These are phyloP conservation scores for Leptinotarsa undecemlineata DNA, from an alignment of 1,140 invertebrate genomes.

Conservation along the genomic window DNA sequence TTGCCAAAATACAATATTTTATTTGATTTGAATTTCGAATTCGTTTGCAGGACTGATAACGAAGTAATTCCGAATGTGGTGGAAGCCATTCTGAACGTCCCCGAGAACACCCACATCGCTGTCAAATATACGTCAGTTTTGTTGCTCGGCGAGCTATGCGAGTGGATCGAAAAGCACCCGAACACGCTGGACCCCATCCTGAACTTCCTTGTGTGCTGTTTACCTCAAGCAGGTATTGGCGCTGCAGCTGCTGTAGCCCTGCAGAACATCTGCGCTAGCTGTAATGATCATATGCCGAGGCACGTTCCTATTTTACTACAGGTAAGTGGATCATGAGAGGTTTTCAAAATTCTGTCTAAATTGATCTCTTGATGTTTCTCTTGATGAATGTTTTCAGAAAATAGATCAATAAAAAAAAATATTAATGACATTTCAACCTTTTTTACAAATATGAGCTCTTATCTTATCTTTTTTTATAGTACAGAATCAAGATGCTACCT, in stretches of 20 bases:
- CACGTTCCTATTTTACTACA: slow-evolving; percentile 79
- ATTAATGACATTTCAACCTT: too few relatives aligned
- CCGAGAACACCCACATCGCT: slow-evolving; percentile 82
- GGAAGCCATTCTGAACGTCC: slow-evolving; percentile 85
- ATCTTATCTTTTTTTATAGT: too few relatives aligned
- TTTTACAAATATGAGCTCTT: too few relatives aligned
- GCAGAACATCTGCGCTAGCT: slow-evolving; percentile 75
- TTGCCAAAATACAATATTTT: too few relatives aligned
- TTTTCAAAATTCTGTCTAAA: too few relatives aligned
- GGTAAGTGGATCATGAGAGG: background rate
- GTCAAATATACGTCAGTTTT: slow-evolving; percentile 87
- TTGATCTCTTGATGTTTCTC: too few relatives aligned
- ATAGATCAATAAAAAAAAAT: too few relatives aligned
- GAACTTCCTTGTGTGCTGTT: slow-evolving; percentile 75
- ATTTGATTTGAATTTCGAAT: background rate
- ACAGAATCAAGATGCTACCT: too few relatives aligned
- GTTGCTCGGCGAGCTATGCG: slow-evolving; percentile 88
- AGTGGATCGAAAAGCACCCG: slow-evolving; percentile 92
- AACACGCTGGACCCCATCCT: slow-evolving; percentile 78
- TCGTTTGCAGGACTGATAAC: slow-evolving; percentile 79
- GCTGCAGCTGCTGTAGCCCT: slow-evolving; percentile 77
- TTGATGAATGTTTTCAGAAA: too few relatives aligned
- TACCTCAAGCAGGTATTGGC: slow-evolving; percentile 76
- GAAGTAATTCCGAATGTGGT: slow-evolving; percentile 91
- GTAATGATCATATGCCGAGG: slow-evolving; percentile 76